phyloP scores from a whole-genome alignment of 2,888 invertebrate species.

The Euspilapteryx auroguttella region DNA sequence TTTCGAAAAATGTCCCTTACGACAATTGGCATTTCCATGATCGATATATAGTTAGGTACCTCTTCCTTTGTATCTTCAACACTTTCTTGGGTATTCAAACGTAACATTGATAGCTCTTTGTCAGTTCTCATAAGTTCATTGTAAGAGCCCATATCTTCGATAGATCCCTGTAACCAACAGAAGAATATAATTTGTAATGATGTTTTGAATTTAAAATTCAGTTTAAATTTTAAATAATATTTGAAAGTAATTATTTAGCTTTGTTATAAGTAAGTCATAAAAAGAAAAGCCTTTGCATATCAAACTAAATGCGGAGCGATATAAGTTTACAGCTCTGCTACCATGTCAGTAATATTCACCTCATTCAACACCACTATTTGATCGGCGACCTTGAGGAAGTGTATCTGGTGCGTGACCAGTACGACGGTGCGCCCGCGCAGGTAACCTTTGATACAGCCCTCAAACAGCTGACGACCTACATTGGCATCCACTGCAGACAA shows the following conservation, averaged over 20 bases:
- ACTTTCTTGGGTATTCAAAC: constrained; percentile 11
- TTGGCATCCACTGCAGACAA: constrained; percentile 80
- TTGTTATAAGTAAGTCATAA: no score
- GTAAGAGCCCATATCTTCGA: constrained; percentile 64
- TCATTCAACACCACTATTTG: constrained; percentile 59
- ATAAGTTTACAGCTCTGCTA: no score
- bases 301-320: no score
- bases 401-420: constrained; percentile 85
- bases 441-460: constrained; percentile 69
- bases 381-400: constrained; percentile 51
- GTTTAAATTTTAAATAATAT: no score
- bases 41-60: no score
- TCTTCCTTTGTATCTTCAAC: constrained; percentile 7
- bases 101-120: constrained; percentile 42
- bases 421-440: constrained; percentile 70
- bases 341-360: no score
- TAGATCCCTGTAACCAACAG: constrained; percentile 37
- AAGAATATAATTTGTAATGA: constrained; percentile 2
- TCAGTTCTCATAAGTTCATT: constrained; percentile 56
- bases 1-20: no score
- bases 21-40: no score
- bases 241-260: no score
- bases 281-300: no score
- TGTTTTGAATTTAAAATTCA: no score
- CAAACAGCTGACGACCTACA: constrained; percentile 75